Percentiles rank a stretch among this genome's conserved stretches.
These are phyloP conservation scores for Capromys pilorides DNA, from an alignment of 2,797 vertebrate species.

Conservation along the genomic window DNA sequence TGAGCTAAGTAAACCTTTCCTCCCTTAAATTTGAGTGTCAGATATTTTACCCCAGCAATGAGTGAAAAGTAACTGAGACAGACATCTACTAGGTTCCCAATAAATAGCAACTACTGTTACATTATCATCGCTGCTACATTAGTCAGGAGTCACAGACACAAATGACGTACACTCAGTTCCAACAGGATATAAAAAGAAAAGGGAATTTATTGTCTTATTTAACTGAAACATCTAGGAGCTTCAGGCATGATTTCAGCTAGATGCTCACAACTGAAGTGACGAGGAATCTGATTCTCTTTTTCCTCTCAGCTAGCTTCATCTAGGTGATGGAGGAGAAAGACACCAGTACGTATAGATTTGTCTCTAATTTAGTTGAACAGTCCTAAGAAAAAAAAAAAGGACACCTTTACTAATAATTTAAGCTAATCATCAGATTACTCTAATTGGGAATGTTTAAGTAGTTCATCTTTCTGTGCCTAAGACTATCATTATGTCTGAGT, in stretches of 20 bases:
- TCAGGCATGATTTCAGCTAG: background rate
- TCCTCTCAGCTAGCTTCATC: background rate
- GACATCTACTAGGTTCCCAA: background rate
- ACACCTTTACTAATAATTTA: background rate
- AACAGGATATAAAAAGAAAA: background rate
- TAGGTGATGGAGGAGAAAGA: background rate
- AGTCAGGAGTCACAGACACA: background rate
- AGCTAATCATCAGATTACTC: background rate
- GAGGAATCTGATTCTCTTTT: background rate
- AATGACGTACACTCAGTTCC: background rate
- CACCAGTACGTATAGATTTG: background rate
- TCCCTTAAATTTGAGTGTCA: too few species aligned
- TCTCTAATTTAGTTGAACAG: background rate
- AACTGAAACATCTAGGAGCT: background rate
- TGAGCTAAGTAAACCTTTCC: too few species aligned
- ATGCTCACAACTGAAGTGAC: background rate
- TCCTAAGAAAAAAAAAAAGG: background rate
- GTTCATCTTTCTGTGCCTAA: background rate
- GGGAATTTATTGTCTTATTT: background rate
- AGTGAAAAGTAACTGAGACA: too few species aligned
- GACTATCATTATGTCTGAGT: background rate
- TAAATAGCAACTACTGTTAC: background rate
- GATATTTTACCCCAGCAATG: too few species aligned
- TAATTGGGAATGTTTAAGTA: background rate
- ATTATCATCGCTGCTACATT: background rate